Base-by-base conservation (phyloP, 2,113 vertebrate genomes). In the Alethe diademata region DNA sequence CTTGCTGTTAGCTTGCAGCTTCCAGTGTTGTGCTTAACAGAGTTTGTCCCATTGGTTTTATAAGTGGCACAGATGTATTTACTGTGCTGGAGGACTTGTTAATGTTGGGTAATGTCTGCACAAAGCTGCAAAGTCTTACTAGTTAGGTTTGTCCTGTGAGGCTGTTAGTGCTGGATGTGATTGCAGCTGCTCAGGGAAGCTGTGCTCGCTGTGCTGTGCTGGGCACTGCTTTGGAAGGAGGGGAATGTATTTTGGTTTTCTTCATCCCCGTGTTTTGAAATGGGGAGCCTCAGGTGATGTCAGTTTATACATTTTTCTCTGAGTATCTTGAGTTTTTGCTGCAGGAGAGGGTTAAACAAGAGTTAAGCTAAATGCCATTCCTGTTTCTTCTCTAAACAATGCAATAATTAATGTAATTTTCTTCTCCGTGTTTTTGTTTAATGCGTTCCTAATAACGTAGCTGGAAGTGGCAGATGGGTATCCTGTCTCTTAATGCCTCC, bases 391-490 rank as follows among this genome's bases (percentile, higher is more conserved):
- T 71, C 56, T 62, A 69, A 91, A 70, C 81, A 94, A 42, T 54
- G 78, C 54, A 79, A 51, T 76, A 69, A 91, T 90, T 62, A 85
- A 92, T 73, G 58, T 35, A 11, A 66, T 88, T 81, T 91, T 95
- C 73, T 86, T 26, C 72, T 78, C 80, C 0, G 0, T 78, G 61
- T 78, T 87, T 94, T 62, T 90, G 54, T 71, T 86, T 91, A 50
- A 54, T 42, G 60, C 16, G 3, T 45, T 91, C 66, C 70, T 82
- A 54, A 50, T 86, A 73, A 79, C 19, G 23, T 54, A 74, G 88
- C 78, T 90, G 78, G 47, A 79, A 93, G 93, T 96, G 92, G 82
- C 95, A 96, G 95, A 90, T 93, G 95, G 96, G 67, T 33, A 70
- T 83, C 88, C 82, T 79, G 64, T 88, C 82, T 79, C 87, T 6